Conservation (phyloP, 2,797 vertebrate genomes). For the Phoeniculus purpureus region DNA sequence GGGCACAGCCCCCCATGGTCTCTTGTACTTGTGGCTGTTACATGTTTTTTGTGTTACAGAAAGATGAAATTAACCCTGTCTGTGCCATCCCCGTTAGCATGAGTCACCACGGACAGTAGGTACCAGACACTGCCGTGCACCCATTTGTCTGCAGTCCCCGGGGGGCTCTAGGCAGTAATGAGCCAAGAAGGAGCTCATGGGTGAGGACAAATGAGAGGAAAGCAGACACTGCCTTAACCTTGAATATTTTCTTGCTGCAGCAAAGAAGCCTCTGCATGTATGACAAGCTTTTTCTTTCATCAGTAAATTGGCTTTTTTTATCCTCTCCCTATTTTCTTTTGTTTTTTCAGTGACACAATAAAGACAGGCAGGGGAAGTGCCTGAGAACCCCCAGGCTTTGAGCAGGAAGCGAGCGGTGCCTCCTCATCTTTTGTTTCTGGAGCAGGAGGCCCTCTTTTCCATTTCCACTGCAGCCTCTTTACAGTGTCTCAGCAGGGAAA, state of each 20-base stretch:
- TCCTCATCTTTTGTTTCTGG: neutral
- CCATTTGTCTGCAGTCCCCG: neutral
- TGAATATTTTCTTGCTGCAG: neutral
- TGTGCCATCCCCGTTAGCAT: neutral
- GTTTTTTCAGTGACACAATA: neutral
- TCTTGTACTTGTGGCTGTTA: fast-evolving
- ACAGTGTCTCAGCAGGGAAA: neutral
- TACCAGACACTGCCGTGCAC: neutral
- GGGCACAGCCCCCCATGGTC: neutral
- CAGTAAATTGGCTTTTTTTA: neutral
- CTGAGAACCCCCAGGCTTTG: neutral
- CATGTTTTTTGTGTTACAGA: too few species aligned
- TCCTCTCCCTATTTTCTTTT: neutral
- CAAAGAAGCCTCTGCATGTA: neutral
- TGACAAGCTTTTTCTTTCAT: neutral
- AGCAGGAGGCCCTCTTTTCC: neutral
- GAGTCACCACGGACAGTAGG: neutral
- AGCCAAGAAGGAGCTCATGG: neutral
- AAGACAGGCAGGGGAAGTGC: neutral
- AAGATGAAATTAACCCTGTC: neutral
- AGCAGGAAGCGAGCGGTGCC: neutral
- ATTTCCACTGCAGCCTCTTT: neutral
- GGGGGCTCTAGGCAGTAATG: neutral
- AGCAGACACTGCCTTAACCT: neutral
- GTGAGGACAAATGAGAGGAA: neutral